A percentile compares a stretch with the other conserved stretches of the same genome.
phyloP scores from a whole-genome alignment of 2,113 vertebrate genomes.

The Epinephelus moara region DNA sequence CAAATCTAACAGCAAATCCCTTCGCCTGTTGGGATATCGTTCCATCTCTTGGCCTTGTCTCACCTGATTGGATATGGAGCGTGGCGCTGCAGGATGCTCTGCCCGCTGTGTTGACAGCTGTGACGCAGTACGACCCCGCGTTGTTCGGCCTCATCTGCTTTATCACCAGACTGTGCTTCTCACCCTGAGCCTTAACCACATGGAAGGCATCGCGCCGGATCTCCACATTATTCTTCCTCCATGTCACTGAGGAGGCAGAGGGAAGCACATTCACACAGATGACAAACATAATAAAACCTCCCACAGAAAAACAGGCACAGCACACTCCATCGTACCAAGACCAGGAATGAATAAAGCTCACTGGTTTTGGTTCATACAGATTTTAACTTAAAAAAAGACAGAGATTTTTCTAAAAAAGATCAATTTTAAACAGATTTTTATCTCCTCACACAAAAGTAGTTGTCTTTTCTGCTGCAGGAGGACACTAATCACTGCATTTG shows the following conservation, averaged over 20 bases:
- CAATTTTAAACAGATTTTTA: not conserved
- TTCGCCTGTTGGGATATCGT: too few relatives aligned
- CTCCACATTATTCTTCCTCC: constrained; percentile 87
- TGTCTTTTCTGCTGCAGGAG: not conserved
- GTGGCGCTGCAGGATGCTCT: constrained; percentile 86
- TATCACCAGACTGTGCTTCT: constrained; percentile 88
- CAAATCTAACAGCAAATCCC: not conserved
- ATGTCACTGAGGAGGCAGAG: constrained; percentile 83
- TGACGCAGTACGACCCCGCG: constrained; percentile 87
- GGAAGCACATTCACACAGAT: constrained; percentile 14
- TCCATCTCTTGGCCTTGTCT: constrained; percentile 19
- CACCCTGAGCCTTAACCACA: constrained; percentile 85
- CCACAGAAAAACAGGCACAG: constrained; percentile 31
- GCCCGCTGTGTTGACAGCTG: constrained; percentile 87
- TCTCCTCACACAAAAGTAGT: not conserved
- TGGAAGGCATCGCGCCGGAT: constrained; percentile 81
- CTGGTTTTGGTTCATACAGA: not conserved
- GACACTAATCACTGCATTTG: too few relatives aligned
- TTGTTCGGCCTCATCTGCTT: constrained; percentile 82
- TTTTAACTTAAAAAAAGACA: not conserved
- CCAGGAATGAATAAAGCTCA: not conserved
- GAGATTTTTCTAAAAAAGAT: not conserved
- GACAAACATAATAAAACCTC: constrained; percentile 10
- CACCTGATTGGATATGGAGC: constrained; percentile 89
- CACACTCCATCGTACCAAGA: constrained; percentile 1